Conservation (phyloP, 2,888 invertebrate genomes). For the Drosophila incognita region DNA sequence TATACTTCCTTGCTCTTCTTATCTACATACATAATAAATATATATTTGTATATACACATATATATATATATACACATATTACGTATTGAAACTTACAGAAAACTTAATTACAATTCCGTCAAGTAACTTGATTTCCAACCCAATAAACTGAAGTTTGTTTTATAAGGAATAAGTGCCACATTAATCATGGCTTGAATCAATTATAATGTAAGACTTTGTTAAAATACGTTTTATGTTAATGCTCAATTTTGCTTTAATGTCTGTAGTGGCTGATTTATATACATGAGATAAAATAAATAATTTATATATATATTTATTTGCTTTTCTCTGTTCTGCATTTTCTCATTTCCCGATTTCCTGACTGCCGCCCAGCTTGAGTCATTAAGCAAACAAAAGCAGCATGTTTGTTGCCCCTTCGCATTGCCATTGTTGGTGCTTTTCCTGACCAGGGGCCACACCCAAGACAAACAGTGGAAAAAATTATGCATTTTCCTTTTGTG, state of each 20-base stretch:
- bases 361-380: slow-evolving; percentile 26
- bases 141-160: not conserved
- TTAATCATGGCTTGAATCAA: not conserved
- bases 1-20: not conserved
- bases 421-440: slow-evolving; percentile 60
- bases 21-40: no score
- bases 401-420: slow-evolving; percentile 34
- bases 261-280: not conserved
- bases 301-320: not conserved
- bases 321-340: not conserved
- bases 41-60: no score
- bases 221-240: not conserved
- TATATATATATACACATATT: not conserved
- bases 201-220: not conserved
- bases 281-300: not conserved
- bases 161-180: not conserved
- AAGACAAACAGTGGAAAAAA: slow-evolving; percentile 48
- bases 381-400: slow-evolving; percentile 63
- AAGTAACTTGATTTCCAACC: not conserved
- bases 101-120: not conserved
- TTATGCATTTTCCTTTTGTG: slow-evolving; percentile 67
- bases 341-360: slow-evolving; percentile 9
- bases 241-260: not conserved
- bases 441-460: slow-evolving; percentile 60
- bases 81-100: not conserved